Base-by-base conservation (phyloP, 2,888 invertebrate genomes). In the Sabatieria punctata region DNA sequence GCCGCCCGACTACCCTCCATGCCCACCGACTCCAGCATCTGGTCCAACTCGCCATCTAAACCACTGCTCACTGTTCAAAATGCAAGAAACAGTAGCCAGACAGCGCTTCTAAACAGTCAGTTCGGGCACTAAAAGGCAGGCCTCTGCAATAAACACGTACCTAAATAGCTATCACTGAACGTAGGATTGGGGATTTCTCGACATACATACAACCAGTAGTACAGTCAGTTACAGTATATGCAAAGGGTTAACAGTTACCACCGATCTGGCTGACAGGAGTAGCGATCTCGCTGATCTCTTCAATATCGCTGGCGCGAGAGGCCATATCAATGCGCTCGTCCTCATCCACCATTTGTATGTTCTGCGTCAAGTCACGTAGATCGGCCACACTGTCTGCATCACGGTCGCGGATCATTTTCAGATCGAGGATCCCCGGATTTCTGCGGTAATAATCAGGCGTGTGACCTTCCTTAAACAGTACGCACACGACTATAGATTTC, bases 401-500 rank as follows among this genome's bases (percentile, higher is more conserved):
- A 13, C 59, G 47, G 30, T 58, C 60, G 37, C 61, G 60, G 44
- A 63, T 55, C 50, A 60, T 39, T 42, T 60, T 61, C 50, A 63
- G 44, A 45, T 86, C 85, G 49, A 85, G 73, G 65, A 86, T 85
- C 52, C 59, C 57, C 2, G 63, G 59, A 76, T 81, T 75, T 46
- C 77, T 73, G 57, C 76, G 73, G 66, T 84, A 85, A 63, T 79
- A 80, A 59, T 84, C 84, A 33, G 85, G 78, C 42, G 80, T 78
- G 45, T 77, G 75, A 38, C 80, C 84, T 61, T 77, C 75, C 85
- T 85, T 64, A 1, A 54, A 47, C 2, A 41, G n/a, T n/a, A n/a
- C n/a, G n/a, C n/a, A n/a, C n/a, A n/a, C n/a, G n/a, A n/a, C n/a
- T n/a, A n/a, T n/a, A n/a, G n/a, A n/a, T n/a, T n/a, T n/a, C n/a